Base-by-base conservation (phyloP, 2,797 vertebrate species). In the Mormyrops attenuatus region DNA sequence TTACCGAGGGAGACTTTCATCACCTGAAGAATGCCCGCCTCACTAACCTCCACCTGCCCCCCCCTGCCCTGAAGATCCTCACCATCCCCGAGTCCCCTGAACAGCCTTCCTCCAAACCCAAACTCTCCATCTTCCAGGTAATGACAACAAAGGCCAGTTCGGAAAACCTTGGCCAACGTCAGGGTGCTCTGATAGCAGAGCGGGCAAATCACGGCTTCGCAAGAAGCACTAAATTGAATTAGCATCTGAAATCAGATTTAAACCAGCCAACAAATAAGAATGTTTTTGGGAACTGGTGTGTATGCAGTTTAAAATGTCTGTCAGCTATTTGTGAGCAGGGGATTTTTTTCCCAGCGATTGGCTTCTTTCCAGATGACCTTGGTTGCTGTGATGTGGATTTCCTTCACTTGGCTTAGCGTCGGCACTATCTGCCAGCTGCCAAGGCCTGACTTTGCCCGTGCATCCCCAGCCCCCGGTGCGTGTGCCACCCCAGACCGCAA, bases 1-100 rank as follows among this genome's bases (percentile, higher is more conserved):
- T 99, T 93, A 99, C 98, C 0, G 98, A 99, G 89, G 98, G 98
- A 1, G 98, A 99, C 88, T 99, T 99, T 94, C 98, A 99, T 92
- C 98, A 99, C 92, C 94, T 99, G 93, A 99, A 99, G 93, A 99
- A 99, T 1, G 98, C 98, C 3, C 96, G 98, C 7, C 95, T 99
- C 92, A 99, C 97, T 7, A 97, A 99, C 92, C 95, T 98, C 60
- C 97, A 97, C 93, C 92, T 99, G 91, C 94, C 89, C 92, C 93
- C 7, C 91, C 96, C 94, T 0, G 95, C 97, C 91, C 95, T 99
- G 91, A 98, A 98, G 94, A 99, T 99, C 8, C 95, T 98, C 93
- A 99, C 98, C 92, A 99, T 99, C 93, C 98, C 98, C 26, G 98
- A 99, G 89, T 96, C 97, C 2, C 96, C 96, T 0, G 97, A 98